Conservation (phyloP, 2,888 invertebrate genomes). For the Villa cingulata region DNA sequence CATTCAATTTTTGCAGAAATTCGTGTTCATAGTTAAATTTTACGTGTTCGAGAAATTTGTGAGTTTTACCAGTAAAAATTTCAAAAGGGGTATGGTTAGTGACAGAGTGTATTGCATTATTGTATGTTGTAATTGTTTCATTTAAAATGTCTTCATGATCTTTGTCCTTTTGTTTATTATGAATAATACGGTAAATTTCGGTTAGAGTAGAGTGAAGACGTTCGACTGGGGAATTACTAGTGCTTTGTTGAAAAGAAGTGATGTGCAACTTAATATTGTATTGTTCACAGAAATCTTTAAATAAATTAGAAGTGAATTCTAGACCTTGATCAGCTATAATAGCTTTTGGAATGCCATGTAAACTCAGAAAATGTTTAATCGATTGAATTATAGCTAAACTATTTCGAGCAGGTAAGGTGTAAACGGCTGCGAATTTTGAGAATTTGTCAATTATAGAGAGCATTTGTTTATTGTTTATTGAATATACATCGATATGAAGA, state of each 20-base stretch:
- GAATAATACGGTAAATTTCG: too few relatives aligned
- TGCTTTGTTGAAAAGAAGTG: background rate
- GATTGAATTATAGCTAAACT: background rate
- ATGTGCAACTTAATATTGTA: background rate
- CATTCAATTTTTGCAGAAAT: conserved; percentile 2
- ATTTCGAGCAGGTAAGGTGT: background rate
- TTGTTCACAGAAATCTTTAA: background rate
- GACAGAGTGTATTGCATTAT: too few relatives aligned
- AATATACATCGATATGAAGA: conserved; percentile 8
- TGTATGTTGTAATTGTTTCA: too few relatives aligned
- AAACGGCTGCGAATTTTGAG: background rate
- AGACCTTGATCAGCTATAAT: conserved; percentile 7
- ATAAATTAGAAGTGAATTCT: conserved; percentile 6
- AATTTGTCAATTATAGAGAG: conserved; percentile 8
- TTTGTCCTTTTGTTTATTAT: too few relatives aligned
- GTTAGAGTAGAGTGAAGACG: background rate
- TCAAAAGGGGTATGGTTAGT: background rate
- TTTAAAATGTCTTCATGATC: too few relatives aligned
- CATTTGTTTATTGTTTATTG: conserved; percentile 6
- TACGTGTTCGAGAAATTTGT: too few relatives aligned
- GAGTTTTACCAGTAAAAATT: conserved; percentile 3
- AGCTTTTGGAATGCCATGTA: conserved; percentile 6
- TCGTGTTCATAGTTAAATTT: conserved; percentile 3
- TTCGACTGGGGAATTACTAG: background rate
- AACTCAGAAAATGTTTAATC: conserved; percentile 4